Evolutionary conservation across 2,888 invertebrate genomes (phyloP).

Genomic region (Nomada hirtipes): DNA sequence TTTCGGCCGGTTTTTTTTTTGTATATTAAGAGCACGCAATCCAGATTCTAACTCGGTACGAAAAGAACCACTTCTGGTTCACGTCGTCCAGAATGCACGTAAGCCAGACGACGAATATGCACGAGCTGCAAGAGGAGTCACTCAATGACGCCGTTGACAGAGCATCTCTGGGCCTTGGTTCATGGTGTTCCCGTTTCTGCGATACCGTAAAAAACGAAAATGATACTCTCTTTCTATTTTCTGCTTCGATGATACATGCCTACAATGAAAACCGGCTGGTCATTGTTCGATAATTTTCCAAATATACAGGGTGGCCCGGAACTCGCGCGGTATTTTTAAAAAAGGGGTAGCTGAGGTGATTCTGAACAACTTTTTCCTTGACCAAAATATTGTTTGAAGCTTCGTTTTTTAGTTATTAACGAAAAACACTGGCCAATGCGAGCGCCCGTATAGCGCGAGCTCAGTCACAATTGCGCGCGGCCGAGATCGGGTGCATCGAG

Average conservation of each 20-base stretch:
- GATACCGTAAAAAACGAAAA: slow-evolving; percentile 25
- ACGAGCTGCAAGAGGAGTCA: slow-evolving; percentile 80
- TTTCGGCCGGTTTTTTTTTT: slow-evolving; percentile 1
- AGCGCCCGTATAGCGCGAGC: no score
- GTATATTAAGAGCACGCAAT: slow-evolving; percentile 17
- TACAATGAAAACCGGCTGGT: background rate
- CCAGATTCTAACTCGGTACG: slow-evolving; percentile 33
- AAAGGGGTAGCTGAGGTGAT: no score
- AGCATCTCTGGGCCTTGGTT: slow-evolving; percentile 61
- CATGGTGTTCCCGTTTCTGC: slow-evolving; percentile 50
- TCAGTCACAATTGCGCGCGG: no score
- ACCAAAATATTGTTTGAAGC: no score
- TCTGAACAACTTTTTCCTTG: no score
- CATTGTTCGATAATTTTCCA: background rate
- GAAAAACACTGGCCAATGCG: no score
- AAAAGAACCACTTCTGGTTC: slow-evolving; percentile 50
- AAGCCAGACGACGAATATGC: slow-evolving; percentile 67
- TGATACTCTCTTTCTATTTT: background rate
- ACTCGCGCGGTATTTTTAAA: no score
- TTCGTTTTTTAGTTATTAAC: no score
- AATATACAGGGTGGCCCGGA: no score
- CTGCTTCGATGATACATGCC: background rate
- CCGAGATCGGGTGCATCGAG: no score
- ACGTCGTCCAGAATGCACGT: slow-evolving; percentile 69
- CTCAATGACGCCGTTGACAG: slow-evolving; percentile 80